A percentile compares a stretch with the other conserved stretches of the same genome.
Evolutionary conservation across 2,888 invertebrate genomes (phyloP).

Genomic region (Slavum lentiscoides): DNA sequence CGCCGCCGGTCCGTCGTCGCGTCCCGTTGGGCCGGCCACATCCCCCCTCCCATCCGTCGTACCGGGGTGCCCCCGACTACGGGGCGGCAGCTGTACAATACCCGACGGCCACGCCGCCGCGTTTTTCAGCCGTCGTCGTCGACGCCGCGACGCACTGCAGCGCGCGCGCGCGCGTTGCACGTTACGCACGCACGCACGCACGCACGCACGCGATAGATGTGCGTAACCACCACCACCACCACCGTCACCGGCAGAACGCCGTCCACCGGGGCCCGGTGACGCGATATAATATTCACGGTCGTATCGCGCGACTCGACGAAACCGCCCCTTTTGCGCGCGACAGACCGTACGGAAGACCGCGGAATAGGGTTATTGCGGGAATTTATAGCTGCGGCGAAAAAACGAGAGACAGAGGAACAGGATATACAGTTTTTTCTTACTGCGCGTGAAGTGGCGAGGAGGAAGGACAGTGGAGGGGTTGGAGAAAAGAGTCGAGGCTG

Average conservation of each 20-base stretch:
- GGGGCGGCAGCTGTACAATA: conserved; percentile 12
- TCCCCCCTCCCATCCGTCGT: conserved; percentile 26
- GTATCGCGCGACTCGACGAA: not conserved
- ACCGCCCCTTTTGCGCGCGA: too few species aligned
- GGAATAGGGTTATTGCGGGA: too few species aligned
- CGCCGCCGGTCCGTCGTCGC: conserved; percentile 4
- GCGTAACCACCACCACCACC: too few species aligned
- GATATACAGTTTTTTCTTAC: too few species aligned
- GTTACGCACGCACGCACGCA: too few species aligned
- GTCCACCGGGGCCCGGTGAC: not conserved
- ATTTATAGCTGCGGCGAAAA: too few species aligned
- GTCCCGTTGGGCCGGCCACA: conserved; percentile 2
- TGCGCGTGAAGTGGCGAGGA: too few species aligned
- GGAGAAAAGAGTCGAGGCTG: too few species aligned
- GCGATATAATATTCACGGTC: not conserved
- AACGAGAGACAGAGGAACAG: too few species aligned
- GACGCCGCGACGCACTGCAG: not conserved
- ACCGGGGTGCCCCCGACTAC: conserved; percentile 37
- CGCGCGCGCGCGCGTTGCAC: conserved; percentile 41
- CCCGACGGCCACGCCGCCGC: too few species aligned
- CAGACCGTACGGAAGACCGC: too few species aligned
- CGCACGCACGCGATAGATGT: conserved; percentile 24
- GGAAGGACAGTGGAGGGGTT: too few species aligned
- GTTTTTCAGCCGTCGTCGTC: conserved; percentile 30
- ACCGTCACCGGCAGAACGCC: not conserved